phyloP scores from a whole-genome alignment of 2,113 vertebrate genomes.

The Coreoperca whiteheadi region DNA sequence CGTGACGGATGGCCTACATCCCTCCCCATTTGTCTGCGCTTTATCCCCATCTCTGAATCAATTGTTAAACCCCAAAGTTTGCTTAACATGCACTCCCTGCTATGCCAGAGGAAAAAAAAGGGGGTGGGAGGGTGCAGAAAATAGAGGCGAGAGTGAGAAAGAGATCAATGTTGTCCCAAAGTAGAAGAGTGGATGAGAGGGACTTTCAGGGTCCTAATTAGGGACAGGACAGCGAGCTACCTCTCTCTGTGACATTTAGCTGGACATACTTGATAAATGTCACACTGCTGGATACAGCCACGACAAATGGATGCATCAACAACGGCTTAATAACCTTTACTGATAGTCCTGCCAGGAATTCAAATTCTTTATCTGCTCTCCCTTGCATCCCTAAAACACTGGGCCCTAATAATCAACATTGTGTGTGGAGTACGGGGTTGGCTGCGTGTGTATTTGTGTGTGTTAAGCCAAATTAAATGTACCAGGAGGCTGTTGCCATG shows the following conservation, averaged over 20 bases:
- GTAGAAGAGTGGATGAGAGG: conserved; percentile 75
- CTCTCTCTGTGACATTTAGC: conserved; percentile 81
- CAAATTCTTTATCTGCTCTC: conserved; percentile 77
- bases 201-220: conserved; percentile 81
- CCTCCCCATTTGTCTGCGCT: conserved; percentile 84
- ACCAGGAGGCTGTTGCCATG: conserved; percentile 26
- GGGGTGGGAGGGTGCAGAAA: background rate
- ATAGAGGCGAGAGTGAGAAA: conserved; percentile 38
- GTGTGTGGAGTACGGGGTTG: conserved; percentile 35
- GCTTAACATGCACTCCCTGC: conserved; percentile 72
- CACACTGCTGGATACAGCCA: conserved; percentile 82
- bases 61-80: conserved; percentile 82
- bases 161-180: conserved; percentile 76
- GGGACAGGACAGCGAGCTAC: conserved; percentile 79
- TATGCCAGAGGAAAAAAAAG: conserved; percentile 14
- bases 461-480: conserved; percentile 58
- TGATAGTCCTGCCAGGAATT: conserved; percentile 85
- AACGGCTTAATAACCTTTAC: conserved; percentile 87
- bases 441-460: conserved; percentile 21
- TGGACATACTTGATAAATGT: conserved; percentile 84
- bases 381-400: conserved; percentile 75
- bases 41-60: conserved; percentile 83
- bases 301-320: conserved; percentile 84
- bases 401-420: conserved; percentile 72
- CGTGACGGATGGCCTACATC: conserved; percentile 84